Evolutionary conservation across 2,113 vertebrate species (phyloP), one percentile per base, ranked within the genome.

Genomic region (Kobus ellipsiprymnus): DNA sequence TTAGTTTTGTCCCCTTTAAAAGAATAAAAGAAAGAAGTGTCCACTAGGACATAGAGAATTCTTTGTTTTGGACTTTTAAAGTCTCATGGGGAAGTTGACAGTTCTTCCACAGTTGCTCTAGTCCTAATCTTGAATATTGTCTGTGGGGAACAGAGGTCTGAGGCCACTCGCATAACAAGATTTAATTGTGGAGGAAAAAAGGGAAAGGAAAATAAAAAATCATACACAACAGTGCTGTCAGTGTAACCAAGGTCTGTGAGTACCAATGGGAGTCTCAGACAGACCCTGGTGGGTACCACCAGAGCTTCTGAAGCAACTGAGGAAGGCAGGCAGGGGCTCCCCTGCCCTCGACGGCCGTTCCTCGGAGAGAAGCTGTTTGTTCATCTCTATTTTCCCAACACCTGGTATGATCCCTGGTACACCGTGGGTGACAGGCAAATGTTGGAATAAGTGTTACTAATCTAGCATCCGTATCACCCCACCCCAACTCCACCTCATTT

Each of bases 341-440:
- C 14, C 10, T 10, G 16, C 1, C 64, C 21, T 46, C 5, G 0
- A 19, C 6, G 48, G 15, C 13, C 2, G 6, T 7, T 17, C 4
- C 36, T 64, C 8, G 85, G 25, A 62, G 30, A 29, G 71, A 64
- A 27, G 54, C 11, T 1, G 7, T 30, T 30, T 52, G 25, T 17
- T 33, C 19, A 9, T 23, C 11, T 33, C 36, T 36, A 25, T 87
- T 55, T 27, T n/a, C 40, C 30, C 15, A 74, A 17, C 2, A 5
- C 23, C 8, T 7, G 21, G 4, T n/a, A 3, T 33, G 23, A 62
- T 77, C 33, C 44, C 52, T 78, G 46, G 77, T 25, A 13, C 36
- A 19, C 8, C 10, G 40, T 55, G 36, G 59, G 60, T 2, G 10
- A 40, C 48, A 4, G 36, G 27, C 46, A 36, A 14, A 27, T 77